A percentile compares a stretch with the other conserved stretches of the same genome.
These are phyloP conservation scores for Dromaius novaehollandiae DNA, from an alignment of 2,113 vertebrate species.

Conservation along the genomic window DNA sequence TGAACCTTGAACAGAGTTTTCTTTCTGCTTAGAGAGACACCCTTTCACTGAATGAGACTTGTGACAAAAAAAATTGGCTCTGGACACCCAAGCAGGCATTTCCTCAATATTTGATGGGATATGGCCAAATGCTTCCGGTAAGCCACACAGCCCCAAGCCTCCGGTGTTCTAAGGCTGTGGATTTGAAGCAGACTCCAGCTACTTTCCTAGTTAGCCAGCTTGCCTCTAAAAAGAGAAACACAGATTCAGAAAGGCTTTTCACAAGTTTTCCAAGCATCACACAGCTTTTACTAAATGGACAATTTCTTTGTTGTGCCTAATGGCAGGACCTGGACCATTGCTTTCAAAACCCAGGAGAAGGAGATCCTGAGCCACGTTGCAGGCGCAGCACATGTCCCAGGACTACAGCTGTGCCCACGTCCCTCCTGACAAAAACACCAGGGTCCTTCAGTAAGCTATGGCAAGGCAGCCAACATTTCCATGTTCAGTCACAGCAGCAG, in stretches of 20 bases:
- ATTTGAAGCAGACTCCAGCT: not conserved
- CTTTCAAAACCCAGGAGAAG: not conserved
- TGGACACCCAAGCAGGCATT: not conserved
- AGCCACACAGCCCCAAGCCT: not conserved
- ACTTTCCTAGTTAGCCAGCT: not conserved
- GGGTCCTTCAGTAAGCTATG: not conserved
- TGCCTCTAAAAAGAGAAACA: not conserved
- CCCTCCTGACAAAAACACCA: not conserved
- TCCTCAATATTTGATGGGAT: not conserved
- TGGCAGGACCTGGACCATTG: not conserved
- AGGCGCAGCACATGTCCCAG: not conserved
- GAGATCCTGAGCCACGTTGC: not conserved
- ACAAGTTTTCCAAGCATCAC: not conserved
- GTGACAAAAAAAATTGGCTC: not conserved
- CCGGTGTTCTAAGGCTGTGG: not conserved
- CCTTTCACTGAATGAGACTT: not conserved
- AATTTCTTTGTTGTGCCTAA: not conserved
- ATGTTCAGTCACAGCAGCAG: not conserved
- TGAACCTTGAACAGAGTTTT: not conserved
- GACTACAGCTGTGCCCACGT: not conserved
- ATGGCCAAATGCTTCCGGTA: not conserved
- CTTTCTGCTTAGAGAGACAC: too few species aligned
- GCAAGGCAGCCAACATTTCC: not conserved
- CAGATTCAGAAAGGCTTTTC: not conserved
- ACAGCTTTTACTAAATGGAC: not conserved